Conservation (phyloP, 2,113 vertebrate genomes). For the Pterophyllum scalare region DNA sequence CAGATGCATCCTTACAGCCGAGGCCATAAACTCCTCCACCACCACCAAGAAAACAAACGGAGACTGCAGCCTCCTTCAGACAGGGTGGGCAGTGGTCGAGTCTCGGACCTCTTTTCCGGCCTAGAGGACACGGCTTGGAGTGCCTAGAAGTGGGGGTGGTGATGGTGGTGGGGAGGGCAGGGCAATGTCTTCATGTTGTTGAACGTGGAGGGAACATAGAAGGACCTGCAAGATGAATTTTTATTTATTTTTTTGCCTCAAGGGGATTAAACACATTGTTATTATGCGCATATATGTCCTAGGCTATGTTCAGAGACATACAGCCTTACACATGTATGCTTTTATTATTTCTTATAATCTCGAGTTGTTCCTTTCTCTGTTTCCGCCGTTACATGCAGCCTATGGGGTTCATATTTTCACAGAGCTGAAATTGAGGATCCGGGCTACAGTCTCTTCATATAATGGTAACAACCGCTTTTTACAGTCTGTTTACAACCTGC, state of each 20-base stretch:
- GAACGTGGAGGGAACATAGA: not conserved
- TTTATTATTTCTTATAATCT: not conserved
- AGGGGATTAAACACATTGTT: not conserved
- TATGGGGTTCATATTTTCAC: not conserved
- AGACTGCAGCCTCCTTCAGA: slow-evolving; percentile 73
- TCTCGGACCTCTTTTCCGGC: slow-evolving; percentile 79
- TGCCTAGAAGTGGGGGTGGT: not conserved
- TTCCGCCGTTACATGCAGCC: not conserved
- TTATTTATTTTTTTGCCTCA: not conserved
- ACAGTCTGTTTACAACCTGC: slow-evolving; percentile 56
- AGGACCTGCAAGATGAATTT: not conserved
- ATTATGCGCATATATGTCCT: not conserved
- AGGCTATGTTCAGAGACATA: too few species aligned
- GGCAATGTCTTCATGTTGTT: not conserved
- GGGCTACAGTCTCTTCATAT: slow-evolving; percentile 27
- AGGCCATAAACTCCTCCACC: slow-evolving; percentile 64
- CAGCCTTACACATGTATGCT: not conserved
- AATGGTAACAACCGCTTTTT: slow-evolving; percentile 33
- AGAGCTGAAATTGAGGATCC: slow-evolving; percentile 14
- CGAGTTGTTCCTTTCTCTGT: not conserved
- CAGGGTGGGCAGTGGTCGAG: slow-evolving; percentile 76
- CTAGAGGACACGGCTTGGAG: slow-evolving; percentile 3
- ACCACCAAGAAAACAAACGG: slow-evolving; percentile 49
- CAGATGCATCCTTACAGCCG: slow-evolving; percentile 74
- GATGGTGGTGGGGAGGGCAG: not conserved